Percentiles rank a stretch among this genome's conserved stretches.
Evolutionary conservation across 37 sponge, comb jelly and placozoan species (phyloP).

Genomic region (Petrosia ficiformis): DNA sequence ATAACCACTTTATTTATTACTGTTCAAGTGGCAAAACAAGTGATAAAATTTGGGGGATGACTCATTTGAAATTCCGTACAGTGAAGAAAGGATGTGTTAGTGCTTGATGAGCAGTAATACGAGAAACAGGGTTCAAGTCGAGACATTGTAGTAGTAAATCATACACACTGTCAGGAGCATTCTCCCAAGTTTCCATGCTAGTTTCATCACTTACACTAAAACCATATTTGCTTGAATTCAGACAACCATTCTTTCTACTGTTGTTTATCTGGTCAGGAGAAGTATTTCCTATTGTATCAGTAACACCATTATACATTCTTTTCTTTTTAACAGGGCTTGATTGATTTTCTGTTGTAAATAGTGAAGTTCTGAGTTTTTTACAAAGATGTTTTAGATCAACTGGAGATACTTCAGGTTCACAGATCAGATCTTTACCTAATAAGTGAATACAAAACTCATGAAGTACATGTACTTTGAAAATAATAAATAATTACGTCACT

Average conservation of each 20-base stretch:
- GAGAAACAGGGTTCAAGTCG: slow-evolving; percentile 61
- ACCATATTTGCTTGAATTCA: neutral
- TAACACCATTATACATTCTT: neutral
- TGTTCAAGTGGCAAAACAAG: no score
- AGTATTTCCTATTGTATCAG: slow-evolving; percentile 5
- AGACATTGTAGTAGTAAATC: slow-evolving; percentile 76
- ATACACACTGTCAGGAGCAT: slow-evolving; percentile 68
- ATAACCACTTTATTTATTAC: no score
- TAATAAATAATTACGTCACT: no score
- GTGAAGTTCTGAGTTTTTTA: slow-evolving; percentile 29
- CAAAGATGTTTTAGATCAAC: slow-evolving; percentile 61
- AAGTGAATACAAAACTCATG: no score
- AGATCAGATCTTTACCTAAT: slow-evolving; percentile 62
- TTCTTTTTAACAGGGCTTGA: neutral
- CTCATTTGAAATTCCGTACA: no score
- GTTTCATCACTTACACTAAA: neutral
- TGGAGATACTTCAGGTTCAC: slow-evolving; percentile 37
- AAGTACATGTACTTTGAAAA: no score
- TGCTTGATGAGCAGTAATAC: slow-evolving; percentile 79
- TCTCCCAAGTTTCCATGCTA: slow-evolving; percentile 3
- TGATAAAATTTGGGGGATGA: no score
- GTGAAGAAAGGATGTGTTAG: slow-evolving; percentile 77
- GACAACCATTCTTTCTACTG: neutral
- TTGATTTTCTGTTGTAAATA: neutral
- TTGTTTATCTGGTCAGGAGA: neutral